Evolutionary conservation across 2,888 invertebrate genomes (phyloP).

Genomic region (Cyclophora punctaria): DNA sequence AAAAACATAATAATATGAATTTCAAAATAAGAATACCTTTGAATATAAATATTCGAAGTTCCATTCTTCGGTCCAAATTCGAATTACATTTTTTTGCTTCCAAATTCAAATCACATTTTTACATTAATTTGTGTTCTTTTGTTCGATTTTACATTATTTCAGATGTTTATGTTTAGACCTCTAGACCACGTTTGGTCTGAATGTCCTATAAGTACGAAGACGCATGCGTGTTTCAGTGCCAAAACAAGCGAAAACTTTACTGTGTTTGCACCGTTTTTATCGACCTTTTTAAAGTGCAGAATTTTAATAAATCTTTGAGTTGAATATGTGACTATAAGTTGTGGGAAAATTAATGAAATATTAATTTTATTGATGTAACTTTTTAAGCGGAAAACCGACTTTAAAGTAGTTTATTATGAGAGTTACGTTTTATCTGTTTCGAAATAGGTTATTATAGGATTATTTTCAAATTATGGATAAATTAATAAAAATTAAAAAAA

Average conservation of each 20-base stretch:
- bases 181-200: slow-evolving; percentile 26
- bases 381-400: too few relatives aligned
- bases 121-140: not conserved
- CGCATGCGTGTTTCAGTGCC: slow-evolving; percentile 52
- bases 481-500: too few relatives aligned
- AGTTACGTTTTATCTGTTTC: too few relatives aligned
- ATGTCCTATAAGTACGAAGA: slow-evolving; percentile 20
- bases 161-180: slow-evolving; percentile 10
- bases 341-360: too few relatives aligned
- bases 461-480: too few relatives aligned
- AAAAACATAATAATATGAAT: too few relatives aligned
- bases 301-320: too few relatives aligned
- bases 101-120: not conserved
- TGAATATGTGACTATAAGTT: too few relatives aligned
- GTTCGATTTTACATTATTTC: slow-evolving; percentile 17
- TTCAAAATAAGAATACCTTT: not conserved
- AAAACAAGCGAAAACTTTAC: slow-evolving; percentile 27
- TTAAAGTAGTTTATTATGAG: too few relatives aligned
- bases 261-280: slow-evolving; percentile 53
- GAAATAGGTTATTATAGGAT: too few relatives aligned
- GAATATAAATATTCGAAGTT: not conserved
- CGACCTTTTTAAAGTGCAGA: slow-evolving; percentile 39
- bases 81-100: too few relatives aligned
- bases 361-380: too few relatives aligned
- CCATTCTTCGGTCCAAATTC: not conserved